phyloP scores from a whole-genome alignment of 2,888 invertebrate species.

The Chromoteleia sp. region DNA sequence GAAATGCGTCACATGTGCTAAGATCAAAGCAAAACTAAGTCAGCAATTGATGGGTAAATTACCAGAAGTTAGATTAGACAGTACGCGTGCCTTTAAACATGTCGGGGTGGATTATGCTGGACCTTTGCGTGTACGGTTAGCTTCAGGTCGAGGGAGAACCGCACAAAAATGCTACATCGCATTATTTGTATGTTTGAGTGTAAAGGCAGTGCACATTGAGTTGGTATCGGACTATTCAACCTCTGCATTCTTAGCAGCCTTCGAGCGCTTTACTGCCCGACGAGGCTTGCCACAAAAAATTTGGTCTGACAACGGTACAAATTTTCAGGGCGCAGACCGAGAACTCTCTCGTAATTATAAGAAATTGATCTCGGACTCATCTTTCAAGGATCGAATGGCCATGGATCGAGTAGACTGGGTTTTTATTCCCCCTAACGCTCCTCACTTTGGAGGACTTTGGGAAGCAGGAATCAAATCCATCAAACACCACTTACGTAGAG shows the following conservation, averaged over 20 bases:
- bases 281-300: not conserved
- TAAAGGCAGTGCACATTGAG: slow-evolving; percentile 7
- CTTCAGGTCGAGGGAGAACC: slow-evolving; percentile 6
- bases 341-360: not conserved
- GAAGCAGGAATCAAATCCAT: slow-evolving; percentile 2
- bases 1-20: not conserved
- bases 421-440: slow-evolving; percentile 2
- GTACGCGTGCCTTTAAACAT: not conserved
- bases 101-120: slow-evolving; percentile 28
- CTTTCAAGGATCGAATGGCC: not conserved
- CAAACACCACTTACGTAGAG: not conserved
- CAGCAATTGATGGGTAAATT: not conserved
- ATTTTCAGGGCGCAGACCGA: not conserved
- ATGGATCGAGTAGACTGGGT: not conserved
- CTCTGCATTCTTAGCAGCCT: slow-evolving; percentile 10
- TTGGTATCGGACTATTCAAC: slow-evolving; percentile 23
- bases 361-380: not conserved
- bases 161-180: slow-evolving; percentile 17
- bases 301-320: not conserved
- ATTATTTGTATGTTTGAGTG: slow-evolving; percentile 18
- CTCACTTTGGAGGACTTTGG: slow-evolving; percentile 14
- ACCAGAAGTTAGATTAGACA: not conserved
- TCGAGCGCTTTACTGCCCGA: not conserved
- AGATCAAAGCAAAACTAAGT: not conserved
- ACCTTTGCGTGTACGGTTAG: not conserved